Conservation (phyloP, 2,797 vertebrate species). For the Esox masquinongy region DNA sequence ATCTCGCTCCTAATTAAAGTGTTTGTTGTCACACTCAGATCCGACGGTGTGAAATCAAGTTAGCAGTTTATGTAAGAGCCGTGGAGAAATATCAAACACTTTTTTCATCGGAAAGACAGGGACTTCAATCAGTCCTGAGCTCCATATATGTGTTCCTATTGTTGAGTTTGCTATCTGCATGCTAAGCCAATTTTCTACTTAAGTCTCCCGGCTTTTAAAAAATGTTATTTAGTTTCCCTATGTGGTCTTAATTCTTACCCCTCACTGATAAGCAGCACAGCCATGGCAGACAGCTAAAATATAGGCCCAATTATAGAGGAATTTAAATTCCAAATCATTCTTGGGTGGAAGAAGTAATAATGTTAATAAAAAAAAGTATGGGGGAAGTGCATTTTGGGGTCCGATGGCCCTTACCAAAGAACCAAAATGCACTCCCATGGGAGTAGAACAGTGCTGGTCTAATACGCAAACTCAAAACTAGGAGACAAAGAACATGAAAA, state of each 20-base stretch:
- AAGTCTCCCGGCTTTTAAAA: constrained; percentile 80
- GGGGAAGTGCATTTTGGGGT: constrained; percentile 39
- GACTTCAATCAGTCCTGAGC: constrained; percentile 82
- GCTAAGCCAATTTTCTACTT: constrained; percentile 97
- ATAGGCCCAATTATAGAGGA: constrained; percentile 72
- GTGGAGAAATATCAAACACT: constrained; percentile 78
- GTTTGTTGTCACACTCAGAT: constrained; percentile 79
- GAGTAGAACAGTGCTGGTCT: constrained; percentile 1
- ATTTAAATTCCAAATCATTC: constrained; percentile 69
- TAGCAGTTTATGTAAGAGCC: constrained; percentile 80
- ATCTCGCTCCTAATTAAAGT: constrained; percentile 83
- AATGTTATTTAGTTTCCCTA: constrained; percentile 80
- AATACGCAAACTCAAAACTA: constrained; percentile 11
- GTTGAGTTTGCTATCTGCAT: constrained; percentile 80
- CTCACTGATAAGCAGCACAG: constrained; percentile 65
- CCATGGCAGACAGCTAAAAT: constrained; percentile 56
- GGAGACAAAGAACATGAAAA: constrained; percentile 14
- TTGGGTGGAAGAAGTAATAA: constrained; percentile 48
- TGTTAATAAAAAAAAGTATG: constrained; percentile 47
- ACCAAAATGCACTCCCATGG: neutral
- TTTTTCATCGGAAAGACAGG: constrained; percentile 75
- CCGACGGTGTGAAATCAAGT: constrained; percentile 83
- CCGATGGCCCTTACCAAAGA: constrained; percentile 32
- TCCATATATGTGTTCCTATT: constrained; percentile 82
- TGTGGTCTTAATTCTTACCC: constrained; percentile 82